Evolutionary conservation across 2,888 invertebrate species (phyloP), one percentile per base, ranked within the genome.

Genomic region (Synergus gifuensis): DNA sequence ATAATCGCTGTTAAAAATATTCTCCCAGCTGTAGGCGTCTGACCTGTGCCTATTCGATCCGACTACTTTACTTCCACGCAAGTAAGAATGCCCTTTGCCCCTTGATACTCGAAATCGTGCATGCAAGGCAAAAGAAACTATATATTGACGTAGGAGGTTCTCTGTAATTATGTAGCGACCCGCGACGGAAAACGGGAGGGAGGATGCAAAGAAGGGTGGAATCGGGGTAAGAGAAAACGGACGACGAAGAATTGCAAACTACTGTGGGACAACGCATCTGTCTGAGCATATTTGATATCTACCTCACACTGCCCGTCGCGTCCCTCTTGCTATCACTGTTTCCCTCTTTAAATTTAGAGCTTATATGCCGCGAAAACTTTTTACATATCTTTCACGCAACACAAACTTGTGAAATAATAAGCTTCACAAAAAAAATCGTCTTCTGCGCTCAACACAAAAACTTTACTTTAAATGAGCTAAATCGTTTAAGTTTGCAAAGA

Each of bases 261-360:
- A 91, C 89, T 90, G 91, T 91, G 91, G 88, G 89, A 91, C 88
- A 85, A 88, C 88, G 89, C 91, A 91, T 92, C 91, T 91, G 91
- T 88, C 89, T 87, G 79, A 87, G 91, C 90, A 91, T 91, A 92
- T 91, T 92, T 91, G 88, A 92, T 92, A 88, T 86, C 87, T 84
- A 73, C 40, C 49, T 73, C 54, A 58, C 84, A 82, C 81, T 83
- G 81, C 78, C 83, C 80, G 78, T 81, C 78, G 69, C 36, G 36
- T 36, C 36, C 5, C 36, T 36, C 36, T 36, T 36, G 36, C 36
- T 36, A 36, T 36, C 36, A 36, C 76, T 77, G 63, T 76, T 81
- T 81, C 60, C 76, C 77, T 62, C 77, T 82, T 83, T 81, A 60
- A 84, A 77, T 80, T 78, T 80, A 62, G 18, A 28, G 11, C 40